Percentiles rank a stretch among this genome's conserved stretches.
Evolutionary conservation across 2,113 vertebrate genomes (phyloP).

Genomic region (Nothocercus nigrocapillus): DNA sequence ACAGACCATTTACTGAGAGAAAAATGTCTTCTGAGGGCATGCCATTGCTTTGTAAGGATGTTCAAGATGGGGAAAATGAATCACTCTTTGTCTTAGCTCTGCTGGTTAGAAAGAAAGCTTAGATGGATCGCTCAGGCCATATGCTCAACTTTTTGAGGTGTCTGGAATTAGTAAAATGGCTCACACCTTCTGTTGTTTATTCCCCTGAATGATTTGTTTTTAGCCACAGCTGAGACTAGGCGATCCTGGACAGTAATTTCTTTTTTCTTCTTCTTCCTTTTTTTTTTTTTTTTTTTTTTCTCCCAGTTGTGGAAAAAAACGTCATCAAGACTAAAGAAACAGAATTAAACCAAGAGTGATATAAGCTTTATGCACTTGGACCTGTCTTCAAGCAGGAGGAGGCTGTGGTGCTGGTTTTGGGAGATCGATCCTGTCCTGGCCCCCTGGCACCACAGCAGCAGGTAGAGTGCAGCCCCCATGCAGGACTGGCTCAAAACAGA

Average conservation of each 20-base stretch:
- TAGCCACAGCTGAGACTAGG: not conserved
- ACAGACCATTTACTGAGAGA: not conserved
- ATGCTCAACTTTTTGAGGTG: not conserved
- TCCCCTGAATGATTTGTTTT: not conserved
- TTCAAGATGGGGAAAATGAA: not conserved
- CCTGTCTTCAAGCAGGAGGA: not conserved
- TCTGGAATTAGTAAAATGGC: not conserved
- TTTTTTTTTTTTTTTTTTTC: not conserved
- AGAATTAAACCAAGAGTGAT: not conserved
- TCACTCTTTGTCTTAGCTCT: not conserved
- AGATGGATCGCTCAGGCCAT: not conserved
- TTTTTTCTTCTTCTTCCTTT: too few relatives aligned
- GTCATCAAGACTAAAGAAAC: not conserved
- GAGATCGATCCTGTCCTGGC: not conserved
- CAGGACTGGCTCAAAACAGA: not conserved
- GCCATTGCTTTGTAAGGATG: not conserved
- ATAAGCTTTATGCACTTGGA: not conserved
- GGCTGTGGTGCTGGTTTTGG: not conserved
- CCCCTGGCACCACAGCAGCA: not conserved
- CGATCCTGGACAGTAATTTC: not conserved
- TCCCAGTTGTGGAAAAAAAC: not conserved
- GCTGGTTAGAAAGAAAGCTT: not conserved
- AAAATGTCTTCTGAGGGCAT: not conserved
- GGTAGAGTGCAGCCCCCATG: rapidly evolving
- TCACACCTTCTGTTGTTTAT: not conserved